These are phyloP conservation scores for Aix galericulata DNA, from an alignment of 2,113 vertebrate genomes.

Conservation along the genomic window DNA sequence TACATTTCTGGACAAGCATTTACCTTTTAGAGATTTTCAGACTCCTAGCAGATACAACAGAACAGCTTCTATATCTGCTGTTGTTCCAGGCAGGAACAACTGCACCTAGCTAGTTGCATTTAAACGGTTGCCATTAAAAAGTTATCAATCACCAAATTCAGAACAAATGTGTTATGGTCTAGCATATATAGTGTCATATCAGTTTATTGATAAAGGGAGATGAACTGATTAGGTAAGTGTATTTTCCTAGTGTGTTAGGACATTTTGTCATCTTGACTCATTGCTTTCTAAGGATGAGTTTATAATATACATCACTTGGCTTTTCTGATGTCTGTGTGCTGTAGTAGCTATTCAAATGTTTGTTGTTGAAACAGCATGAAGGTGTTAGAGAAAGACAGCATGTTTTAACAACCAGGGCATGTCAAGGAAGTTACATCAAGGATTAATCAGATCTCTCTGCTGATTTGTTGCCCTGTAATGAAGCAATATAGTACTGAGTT, in stretches of 20 bases:
- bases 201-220: background rate
- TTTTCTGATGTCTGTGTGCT: background rate
- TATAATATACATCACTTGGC: rapidly evolving
- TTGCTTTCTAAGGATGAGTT: background rate
- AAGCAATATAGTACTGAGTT: conserved; percentile 39
- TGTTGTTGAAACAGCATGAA: background rate
- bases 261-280: background rate
- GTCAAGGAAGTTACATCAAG: conserved; percentile 37
- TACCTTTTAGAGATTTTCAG: background rate
- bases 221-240: background rate
- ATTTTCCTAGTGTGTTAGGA: background rate
- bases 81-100: background rate
- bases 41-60: background rate
- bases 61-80: background rate
- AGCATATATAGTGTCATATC: background rate
- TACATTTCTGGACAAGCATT: background rate
- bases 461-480: conserved; percentile 20
- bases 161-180: background rate
- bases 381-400: background rate
- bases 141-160: background rate
- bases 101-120: background rate
- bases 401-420: conserved; percentile 36
- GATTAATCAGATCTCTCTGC: conserved; percentile 30
- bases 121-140: background rate
- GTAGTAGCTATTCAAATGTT: conserved; percentile 23